Evolutionary conservation across 2,113 vertebrate species (phyloP).

Genomic region (Trichechus manatus): DNA sequence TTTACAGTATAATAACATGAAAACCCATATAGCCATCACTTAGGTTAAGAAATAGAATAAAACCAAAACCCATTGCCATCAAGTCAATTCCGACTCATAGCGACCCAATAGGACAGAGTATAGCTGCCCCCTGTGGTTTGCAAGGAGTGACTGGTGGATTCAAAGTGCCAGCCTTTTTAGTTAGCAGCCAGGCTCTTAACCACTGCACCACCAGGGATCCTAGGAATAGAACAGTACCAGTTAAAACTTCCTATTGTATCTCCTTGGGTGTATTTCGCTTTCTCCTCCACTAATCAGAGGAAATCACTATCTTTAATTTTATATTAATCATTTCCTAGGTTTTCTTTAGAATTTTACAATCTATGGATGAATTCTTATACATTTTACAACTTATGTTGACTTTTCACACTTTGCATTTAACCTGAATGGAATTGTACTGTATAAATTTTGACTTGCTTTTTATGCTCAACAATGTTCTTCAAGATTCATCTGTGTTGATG

Average conservation of each 20-base stretch:
- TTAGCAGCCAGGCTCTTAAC: no score
- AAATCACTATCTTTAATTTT: neutral
- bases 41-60: neutral
- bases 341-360: conserved; percentile 27
- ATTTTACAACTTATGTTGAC: neutral
- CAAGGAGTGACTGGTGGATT: no score
- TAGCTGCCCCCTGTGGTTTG: no score
- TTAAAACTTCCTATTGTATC: neutral
- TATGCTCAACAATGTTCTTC: neutral
- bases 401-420: neutral
- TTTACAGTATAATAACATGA: neutral
- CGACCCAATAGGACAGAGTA: no score
- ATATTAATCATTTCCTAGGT: neutral
- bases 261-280: neutral
- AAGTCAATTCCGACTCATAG: no score
- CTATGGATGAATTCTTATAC: neutral
- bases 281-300: neutral
- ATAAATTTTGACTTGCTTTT: neutral
- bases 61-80: no score
- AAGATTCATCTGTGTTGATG: conserved; percentile 25
- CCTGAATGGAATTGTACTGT: neutral
- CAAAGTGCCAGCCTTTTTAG: no score
- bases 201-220: no score
- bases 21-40: neutral
- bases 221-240: neutral